Evolutionary conservation across 2,113 vertebrate genomes (phyloP), one percentile per base, ranked within the genome.

Genomic region (Geococcyx californianus): DNA sequence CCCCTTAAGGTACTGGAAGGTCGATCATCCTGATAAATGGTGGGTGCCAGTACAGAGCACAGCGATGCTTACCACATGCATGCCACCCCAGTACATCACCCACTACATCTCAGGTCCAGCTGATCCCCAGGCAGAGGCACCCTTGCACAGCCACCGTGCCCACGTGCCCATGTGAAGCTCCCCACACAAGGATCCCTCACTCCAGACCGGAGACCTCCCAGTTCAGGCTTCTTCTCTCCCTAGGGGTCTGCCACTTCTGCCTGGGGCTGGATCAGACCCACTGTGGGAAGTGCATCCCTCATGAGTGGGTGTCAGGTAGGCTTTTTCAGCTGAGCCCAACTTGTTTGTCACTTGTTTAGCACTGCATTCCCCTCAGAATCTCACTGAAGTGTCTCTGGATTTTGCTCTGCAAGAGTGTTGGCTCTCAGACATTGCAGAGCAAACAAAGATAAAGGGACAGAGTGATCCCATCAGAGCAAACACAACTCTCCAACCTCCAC

Each of bases 401-500:
- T 96, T 95, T 95, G 96, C 77, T 92, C 91, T 24, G 64, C 33
- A 25, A 54, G 23, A 55, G 4, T 19, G 51, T 9, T 70, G 79
- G 42, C 69, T 89, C 17, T 26, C 10, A 86, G 69, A 56, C 42
- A 56, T 13, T 38, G 47, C 64, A 68, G 52, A 82, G 77, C 81
- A 95, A 94, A 96, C 64, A 90, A 24, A 21, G 93, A 78, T 93
- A 87, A 88, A 75, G 52, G 64, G 55, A 33, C 51, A 77, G 45
- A 14, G 44, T 31, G 8, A 3, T 3, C 54, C 68, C 2, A 0
- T 29, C 4, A 15, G n/a, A 67, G 79, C 86, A 84, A 94, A 92
- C 79, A 74, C 45, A 60, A 11, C 33, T 9, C 66, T 63, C 38
- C 12, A 45, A 4, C 26, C 14, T 38, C 62, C 29, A 74, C 7